A percentile compares a stretch with the other conserved stretches of the same genome.
These are phyloP conservation scores for Atta cephalotes DNA, from an alignment of 1,140 invertebrate species.

Conservation along the genomic window DNA sequence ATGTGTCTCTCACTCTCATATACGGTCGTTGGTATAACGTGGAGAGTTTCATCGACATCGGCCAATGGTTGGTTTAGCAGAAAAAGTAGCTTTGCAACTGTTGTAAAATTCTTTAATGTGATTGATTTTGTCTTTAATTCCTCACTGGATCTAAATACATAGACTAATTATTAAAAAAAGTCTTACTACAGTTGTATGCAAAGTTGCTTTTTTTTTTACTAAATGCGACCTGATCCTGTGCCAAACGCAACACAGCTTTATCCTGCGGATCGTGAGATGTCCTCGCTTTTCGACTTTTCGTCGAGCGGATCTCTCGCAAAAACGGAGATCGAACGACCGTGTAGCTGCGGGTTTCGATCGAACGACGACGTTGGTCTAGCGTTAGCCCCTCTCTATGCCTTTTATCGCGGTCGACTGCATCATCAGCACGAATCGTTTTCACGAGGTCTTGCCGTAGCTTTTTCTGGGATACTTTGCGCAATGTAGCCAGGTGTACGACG, in stretches of 20 bases:
- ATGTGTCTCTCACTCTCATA: conserved; percentile 27
- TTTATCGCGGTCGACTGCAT: conserved; percentile 46
- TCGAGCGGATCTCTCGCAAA: conserved; percentile 27
- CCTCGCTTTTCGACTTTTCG: conserved; percentile 37
- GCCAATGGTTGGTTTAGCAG: neutral
- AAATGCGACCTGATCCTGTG: neutral
- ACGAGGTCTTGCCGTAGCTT: conserved; percentile 31
- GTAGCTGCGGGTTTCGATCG: conserved; percentile 3
- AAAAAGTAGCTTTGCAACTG: too few relatives aligned
- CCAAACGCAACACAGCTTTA: conserved; percentile 42
- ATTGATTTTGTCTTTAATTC: too few relatives aligned
- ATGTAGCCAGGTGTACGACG: neutral
- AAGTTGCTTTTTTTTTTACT: too few relatives aligned
- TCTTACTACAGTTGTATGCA: too few relatives aligned
- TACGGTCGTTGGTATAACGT: neutral
- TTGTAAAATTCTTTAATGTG: too few relatives aligned
- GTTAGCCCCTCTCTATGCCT: neutral
- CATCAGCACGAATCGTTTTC: conserved; percentile 39
- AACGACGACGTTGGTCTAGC: neutral
- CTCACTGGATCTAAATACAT: too few relatives aligned
- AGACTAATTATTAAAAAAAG: too few relatives aligned
- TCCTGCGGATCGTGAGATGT: conserved; percentile 12
- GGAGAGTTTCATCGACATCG: conserved; percentile 63
- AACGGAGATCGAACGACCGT: conserved; percentile 17
- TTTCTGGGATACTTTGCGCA: conserved; percentile 38